Percentiles rank a stretch among this genome's conserved stretches.
Conservation (phyloP, 1,140 invertebrate species). For the Drosophila ohnishii region DNA sequence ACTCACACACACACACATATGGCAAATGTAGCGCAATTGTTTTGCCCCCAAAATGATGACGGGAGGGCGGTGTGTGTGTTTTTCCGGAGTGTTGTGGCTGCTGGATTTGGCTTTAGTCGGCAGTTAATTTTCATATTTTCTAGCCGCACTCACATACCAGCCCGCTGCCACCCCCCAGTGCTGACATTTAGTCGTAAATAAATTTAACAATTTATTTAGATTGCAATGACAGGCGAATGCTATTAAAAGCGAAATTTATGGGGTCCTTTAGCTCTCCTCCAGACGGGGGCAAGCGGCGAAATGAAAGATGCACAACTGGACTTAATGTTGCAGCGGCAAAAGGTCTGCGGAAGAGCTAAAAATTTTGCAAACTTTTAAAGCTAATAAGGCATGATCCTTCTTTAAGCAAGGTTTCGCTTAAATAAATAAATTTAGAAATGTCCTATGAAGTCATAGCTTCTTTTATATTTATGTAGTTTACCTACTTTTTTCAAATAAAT, state of each 20-base stretch:
- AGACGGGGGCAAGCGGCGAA: constrained; percentile 20
- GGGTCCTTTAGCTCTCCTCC: constrained; percentile 35
- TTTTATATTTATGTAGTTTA: too few relatives aligned
- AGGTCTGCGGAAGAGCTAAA: background rate
- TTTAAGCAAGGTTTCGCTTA: too few relatives aligned
- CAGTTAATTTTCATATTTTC: constrained; percentile 82
- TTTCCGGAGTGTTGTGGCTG: constrained; percentile 37
- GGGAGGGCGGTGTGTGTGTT: constrained; percentile 2
- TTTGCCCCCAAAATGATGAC: constrained; percentile 40
- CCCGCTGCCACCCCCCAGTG: constrained; percentile 1
- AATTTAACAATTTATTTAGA: constrained; percentile 82
- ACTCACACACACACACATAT: constrained; percentile 60
- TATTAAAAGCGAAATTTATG: constrained; percentile 80
- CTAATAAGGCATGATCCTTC: background rate
- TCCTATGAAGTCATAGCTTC: too few relatives aligned
- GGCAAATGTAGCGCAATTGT: constrained; percentile 71
- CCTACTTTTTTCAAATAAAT: background rate
- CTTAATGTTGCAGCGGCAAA: constrained; percentile 40
- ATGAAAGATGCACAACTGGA: constrained; percentile 30
- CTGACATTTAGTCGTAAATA: constrained; percentile 79
- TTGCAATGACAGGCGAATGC: constrained; percentile 80
- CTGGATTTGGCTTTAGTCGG: constrained; percentile 77
- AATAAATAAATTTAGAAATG: too few relatives aligned
- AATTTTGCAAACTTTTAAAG: background rate
- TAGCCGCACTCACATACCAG: constrained; percentile 54